These are phyloP conservation scores for Agrotis clavis DNA, from an alignment of 2,888 invertebrate genomes.

Conservation along the genomic window DNA sequence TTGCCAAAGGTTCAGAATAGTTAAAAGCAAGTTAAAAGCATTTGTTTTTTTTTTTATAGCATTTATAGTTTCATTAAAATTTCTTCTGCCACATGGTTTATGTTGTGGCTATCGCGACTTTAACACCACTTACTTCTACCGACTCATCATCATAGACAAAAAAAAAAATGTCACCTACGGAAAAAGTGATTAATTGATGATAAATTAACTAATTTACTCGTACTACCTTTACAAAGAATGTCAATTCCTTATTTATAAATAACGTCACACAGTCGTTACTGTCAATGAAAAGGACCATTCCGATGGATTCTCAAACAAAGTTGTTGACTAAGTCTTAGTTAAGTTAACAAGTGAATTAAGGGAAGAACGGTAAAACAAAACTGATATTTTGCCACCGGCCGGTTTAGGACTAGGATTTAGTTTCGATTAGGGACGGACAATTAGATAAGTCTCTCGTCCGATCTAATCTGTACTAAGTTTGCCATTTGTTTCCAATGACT, in stretches of 20 bases:
- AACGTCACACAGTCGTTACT: neutral
- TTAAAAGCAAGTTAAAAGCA: too few relatives aligned
- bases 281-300: conserved; percentile 19
- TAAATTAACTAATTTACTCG: neutral
- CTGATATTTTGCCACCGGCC: conserved; percentile 71
- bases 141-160: too few relatives aligned
- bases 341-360: conserved; percentile 53
- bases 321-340: conserved; percentile 57
- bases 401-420: too few relatives aligned
- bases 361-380: conserved; percentile 61
- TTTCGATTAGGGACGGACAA: conserved; percentile 75
- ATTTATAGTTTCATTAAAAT: neutral
- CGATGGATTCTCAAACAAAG: conserved; percentile 35
- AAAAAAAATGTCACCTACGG: neutral
- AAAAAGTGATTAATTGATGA: neutral
- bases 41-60: too few relatives aligned
- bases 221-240: neutral
- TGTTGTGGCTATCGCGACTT: too few relatives aligned
- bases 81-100: neutral
- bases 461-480: conserved; percentile 72
- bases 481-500: conserved; percentile 67
- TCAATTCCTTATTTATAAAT: neutral
- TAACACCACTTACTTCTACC: too few relatives aligned
- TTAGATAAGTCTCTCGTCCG: conserved; percentile 74
- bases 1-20: neutral